A percentile compares a stretch with the other conserved stretches of the same genome.
Conservation (phyloP, 2,113 vertebrate species). For the Osmerus mordax region DNA sequence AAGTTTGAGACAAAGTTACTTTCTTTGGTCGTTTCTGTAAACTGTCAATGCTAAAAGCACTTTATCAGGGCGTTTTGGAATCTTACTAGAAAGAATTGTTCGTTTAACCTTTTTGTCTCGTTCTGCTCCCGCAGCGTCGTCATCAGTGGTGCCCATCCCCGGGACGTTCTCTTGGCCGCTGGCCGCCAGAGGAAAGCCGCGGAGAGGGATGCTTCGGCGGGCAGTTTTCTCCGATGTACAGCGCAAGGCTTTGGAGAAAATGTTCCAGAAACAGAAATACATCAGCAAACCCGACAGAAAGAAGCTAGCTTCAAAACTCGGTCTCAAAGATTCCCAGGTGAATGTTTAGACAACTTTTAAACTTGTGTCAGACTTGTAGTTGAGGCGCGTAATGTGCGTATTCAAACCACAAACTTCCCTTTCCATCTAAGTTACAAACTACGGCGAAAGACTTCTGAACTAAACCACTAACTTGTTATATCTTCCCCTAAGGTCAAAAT, state of each 20-base stretch:
- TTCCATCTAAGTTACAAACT: background rate
- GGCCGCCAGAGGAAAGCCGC: conserved; percentile 87
- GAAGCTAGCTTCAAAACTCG: conserved; percentile 90
- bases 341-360: background rate
- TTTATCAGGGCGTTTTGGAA: too few species aligned
- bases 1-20: background rate
- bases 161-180: conserved; percentile 96
- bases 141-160: conserved; percentile 88
- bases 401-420: too few species aligned
- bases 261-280: conserved; percentile 99
- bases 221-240: conserved; percentile 97
- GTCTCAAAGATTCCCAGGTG: conserved; percentile 96
- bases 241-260: conserved; percentile 95
- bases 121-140: conserved; percentile 70
- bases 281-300: conserved; percentile 98
- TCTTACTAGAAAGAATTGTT: too few species aligned
- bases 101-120: too few species aligned
- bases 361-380: conserved; percentile 29
- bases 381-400: conserved; percentile 40
- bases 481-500: conserved; percentile 85
- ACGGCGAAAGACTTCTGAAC: background rate
- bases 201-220: conserved; percentile 91
- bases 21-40: too few species aligned
- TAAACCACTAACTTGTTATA: background rate
- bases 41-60: too few species aligned